Base-by-base conservation (phyloP, 2,888 invertebrate species). In the Micoletzkya japonica region DNA sequence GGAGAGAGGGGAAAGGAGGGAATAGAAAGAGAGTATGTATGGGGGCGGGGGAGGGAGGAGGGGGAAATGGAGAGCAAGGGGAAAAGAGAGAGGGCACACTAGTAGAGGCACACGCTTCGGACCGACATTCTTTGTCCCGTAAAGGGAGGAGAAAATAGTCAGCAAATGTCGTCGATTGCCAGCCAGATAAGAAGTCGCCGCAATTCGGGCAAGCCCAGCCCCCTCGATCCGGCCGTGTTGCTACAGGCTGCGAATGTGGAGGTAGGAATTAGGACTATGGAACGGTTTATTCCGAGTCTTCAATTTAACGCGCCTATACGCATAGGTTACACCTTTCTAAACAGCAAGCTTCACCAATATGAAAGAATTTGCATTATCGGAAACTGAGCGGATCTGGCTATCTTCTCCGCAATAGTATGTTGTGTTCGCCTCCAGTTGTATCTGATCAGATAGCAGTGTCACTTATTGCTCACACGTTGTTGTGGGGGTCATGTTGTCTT, bases 191-290 rank as follows among this genome's bases (percentile, higher is more conserved):
- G n/a, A n/a, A n/a, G n/a, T n/a, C n/a, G n/a, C n/a, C 50, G 64
- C 32, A 64, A 64, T 30, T 52, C 52, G 14, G n/a, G n/a, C 50
- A 64, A 64, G n/a, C 64, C 64, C 24, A 36, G 36, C 10, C 64
- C 64, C 6, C 36, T 64, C 6, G 64, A 64, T 14, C 52, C 64
- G 1, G 10, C n/a, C 20, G n/a, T 52, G 34, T 50, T 64, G 4
- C 34, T 52, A 14, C 36, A 32, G 1, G 28, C 36, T 20, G 28
- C 49, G 7, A 36, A 32, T 30, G 52, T 64, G 14, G 64, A 64
- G 64, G 61, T 61, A 30, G 20, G 58, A 24, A 2, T 39, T 17
- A 6, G 39, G 17, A n/a, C n/a, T n/a, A n/a, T n/a, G n/a, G n/a
- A n/a, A n/a, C n/a, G n/a, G n/a, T n/a, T n/a, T n/a, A n/a, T n/a